Conservation (phyloP, 2,888 invertebrate species). For the Cyclophora punctaria region DNA sequence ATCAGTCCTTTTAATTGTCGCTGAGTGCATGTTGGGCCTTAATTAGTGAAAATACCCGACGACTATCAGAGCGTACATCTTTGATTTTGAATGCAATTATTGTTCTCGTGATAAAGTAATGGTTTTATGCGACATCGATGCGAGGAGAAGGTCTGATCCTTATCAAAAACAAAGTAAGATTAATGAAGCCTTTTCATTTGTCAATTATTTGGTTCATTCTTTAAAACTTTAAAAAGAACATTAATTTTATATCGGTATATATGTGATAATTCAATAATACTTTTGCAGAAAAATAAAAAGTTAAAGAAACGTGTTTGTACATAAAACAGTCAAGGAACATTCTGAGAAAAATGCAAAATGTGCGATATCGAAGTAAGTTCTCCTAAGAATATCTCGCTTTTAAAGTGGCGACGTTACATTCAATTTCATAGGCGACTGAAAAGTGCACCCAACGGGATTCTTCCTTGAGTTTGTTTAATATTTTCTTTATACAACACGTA, state of each 20-base stretch:
- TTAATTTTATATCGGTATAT: no score
- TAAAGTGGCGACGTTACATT: slow-evolving; percentile 20
- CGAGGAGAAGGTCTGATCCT: no score
- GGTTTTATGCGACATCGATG: slow-evolving; percentile 25
- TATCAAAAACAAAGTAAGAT: no score
- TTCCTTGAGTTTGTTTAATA: slow-evolving; percentile 20
- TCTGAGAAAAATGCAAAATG: slow-evolving; percentile 1
- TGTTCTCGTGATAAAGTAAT: slow-evolving; percentile 61
- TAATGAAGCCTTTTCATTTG: no score
- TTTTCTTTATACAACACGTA: slow-evolving; percentile 3
- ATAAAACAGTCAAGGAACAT: not conserved
- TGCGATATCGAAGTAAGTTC: slow-evolving; percentile 7
- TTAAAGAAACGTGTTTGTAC: no score
- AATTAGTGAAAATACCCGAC: slow-evolving; percentile 69
- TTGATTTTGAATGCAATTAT: slow-evolving; percentile 74
- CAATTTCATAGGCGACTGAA: slow-evolving; percentile 22
- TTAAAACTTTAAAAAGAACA: no score
- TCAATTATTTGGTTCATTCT: no score
- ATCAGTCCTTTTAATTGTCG: slow-evolving; percentile 69
- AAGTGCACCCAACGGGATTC: slow-evolving; percentile 19
- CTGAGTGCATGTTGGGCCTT: slow-evolving; percentile 62
- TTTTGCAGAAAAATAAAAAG: no score
- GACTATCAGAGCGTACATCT: slow-evolving; percentile 60
- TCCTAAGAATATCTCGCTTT: slow-evolving; percentile 13
- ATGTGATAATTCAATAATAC: no score